These are phyloP conservation scores for Gallinago solitaria DNA, from an alignment of 2,797 vertebrate genomes.

Conservation along the genomic window DNA sequence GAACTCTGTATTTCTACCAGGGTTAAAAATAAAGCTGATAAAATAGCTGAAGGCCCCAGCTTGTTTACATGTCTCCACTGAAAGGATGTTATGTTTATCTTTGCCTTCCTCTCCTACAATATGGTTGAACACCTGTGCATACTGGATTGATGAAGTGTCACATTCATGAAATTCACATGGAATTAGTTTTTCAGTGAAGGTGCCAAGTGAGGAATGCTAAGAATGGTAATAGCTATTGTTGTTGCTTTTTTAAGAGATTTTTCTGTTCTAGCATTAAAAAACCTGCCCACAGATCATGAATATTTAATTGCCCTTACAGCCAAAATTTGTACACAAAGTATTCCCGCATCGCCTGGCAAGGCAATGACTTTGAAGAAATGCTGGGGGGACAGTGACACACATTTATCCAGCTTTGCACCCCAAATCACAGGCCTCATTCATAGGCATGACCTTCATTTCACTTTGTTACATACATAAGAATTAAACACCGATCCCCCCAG, in stretches of 20 bases:
- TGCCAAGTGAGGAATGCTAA: background rate
- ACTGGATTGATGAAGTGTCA: background rate
- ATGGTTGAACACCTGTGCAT: conserved; percentile 16
- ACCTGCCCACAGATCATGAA: background rate
- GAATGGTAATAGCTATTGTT: background rate
- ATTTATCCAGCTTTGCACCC: background rate
- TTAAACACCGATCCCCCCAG: background rate
- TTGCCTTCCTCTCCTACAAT: conserved; percentile 5
- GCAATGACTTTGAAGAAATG: background rate
- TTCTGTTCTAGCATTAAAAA: background rate
- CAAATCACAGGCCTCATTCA: background rate
- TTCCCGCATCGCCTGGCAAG: background rate
- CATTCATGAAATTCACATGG: background rate
- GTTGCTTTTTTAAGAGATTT: background rate
- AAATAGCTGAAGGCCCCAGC: background rate
- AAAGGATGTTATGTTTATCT: conserved; percentile 32
- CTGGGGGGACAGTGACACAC: too few species aligned
- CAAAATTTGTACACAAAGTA: background rate
- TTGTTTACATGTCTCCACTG: background rate
- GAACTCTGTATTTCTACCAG: background rate
- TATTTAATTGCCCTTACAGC: background rate
- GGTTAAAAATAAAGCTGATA: conserved; percentile 57
- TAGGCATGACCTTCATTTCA: background rate
- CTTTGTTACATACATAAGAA: background rate
- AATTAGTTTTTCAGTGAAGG: background rate